Evolutionary conservation across 2,797 vertebrate species (phyloP).

Genomic region (Gadopsis marmoratus): DNA sequence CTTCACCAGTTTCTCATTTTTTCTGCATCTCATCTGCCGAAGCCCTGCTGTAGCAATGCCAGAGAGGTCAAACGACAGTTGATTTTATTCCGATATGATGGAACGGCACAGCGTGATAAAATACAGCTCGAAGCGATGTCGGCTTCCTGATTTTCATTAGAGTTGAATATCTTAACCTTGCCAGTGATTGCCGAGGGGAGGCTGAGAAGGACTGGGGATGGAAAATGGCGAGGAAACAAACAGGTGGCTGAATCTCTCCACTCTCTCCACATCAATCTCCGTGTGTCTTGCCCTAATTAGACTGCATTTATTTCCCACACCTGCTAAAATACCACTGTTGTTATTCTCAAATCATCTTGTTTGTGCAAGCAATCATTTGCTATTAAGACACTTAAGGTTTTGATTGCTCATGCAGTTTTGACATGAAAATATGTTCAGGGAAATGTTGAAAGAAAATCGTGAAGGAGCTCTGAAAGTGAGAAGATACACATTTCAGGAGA

Average conservation of each 20-base stretch:
- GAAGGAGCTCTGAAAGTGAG: not conserved
- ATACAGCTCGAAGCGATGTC: slow-evolving; percentile 57
- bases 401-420: slow-evolving; percentile 35
- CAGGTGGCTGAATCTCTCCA: slow-evolving; percentile 57
- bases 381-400: slow-evolving; percentile 22
- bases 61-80: slow-evolving; percentile 49
- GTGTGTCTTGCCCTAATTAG: slow-evolving; percentile 64
- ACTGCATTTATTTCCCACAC: slow-evolving; percentile 39
- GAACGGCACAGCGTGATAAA: slow-evolving; percentile 55
- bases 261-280: slow-evolving; percentile 60
- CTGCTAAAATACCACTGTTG: slow-evolving; percentile 54
- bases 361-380: slow-evolving; percentile 57
- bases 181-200: slow-evolving; percentile 55
- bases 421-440: slow-evolving; percentile 2
- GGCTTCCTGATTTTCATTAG: slow-evolving; percentile 58
- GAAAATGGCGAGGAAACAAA: slow-evolving; percentile 53
- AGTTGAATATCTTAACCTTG: slow-evolving; percentile 70
- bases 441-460: not conserved
- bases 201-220: slow-evolving; percentile 22
- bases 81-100: slow-evolving; percentile 54
- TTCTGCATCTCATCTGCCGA: slow-evolving; percentile 35
- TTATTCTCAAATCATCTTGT: slow-evolving; percentile 57
- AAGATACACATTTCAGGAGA: not conserved
- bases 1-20: slow-evolving; percentile 6
- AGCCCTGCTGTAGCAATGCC: slow-evolving; percentile 9